Percentiles rank a stretch among this genome's conserved stretches.
Conservation (phyloP, 2,888 invertebrate genomes). For the Dione vanillae region DNA sequence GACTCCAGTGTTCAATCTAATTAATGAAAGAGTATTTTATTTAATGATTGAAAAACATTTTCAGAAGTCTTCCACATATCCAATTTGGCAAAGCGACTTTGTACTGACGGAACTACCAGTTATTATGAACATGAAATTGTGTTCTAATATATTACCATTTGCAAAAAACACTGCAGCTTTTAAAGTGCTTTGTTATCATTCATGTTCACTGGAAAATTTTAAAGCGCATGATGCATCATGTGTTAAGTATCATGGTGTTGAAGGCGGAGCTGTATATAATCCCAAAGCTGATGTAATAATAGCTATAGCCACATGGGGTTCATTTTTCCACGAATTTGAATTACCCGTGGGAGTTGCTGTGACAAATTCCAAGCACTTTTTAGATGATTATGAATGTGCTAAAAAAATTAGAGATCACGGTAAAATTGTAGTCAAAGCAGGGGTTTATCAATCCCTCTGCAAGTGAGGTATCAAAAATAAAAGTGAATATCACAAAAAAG, state of each 20-base stretch:
- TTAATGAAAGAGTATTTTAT: neutral
- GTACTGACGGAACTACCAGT: constrained; percentile 57
- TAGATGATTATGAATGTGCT: constrained; percentile 61
- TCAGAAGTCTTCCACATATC: neutral
- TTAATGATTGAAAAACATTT: neutral
- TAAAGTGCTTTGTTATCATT: constrained; percentile 65
- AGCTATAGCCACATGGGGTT: constrained; percentile 69
- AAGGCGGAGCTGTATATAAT: constrained; percentile 62
- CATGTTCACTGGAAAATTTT: constrained; percentile 55
- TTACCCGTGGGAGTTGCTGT: constrained; percentile 67
- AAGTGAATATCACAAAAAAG: no score
- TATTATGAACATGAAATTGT: constrained; percentile 55
- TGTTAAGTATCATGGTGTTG: constrained; percentile 57
- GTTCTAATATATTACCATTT: constrained; percentile 53
- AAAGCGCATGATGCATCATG: constrained; percentile 46
- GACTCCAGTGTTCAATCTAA: no score
- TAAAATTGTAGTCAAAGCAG: constrained; percentile 30
- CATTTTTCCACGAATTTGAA: constrained; percentile 43
- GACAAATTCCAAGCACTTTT: constrained; percentile 60
- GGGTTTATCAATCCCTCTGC: constrained; percentile 62
- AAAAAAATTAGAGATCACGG: constrained; percentile 54
- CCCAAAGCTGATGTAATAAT: constrained; percentile 52
- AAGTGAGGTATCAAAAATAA: constrained; percentile 26
- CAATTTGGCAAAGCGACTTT: constrained; percentile 38
- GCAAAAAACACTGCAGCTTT: constrained; percentile 49